Percentiles rank a stretch among this genome's conserved stretches.
Evolutionary conservation across 2,888 invertebrate species (phyloP).

Genomic region (Athalia cordata): DNA sequence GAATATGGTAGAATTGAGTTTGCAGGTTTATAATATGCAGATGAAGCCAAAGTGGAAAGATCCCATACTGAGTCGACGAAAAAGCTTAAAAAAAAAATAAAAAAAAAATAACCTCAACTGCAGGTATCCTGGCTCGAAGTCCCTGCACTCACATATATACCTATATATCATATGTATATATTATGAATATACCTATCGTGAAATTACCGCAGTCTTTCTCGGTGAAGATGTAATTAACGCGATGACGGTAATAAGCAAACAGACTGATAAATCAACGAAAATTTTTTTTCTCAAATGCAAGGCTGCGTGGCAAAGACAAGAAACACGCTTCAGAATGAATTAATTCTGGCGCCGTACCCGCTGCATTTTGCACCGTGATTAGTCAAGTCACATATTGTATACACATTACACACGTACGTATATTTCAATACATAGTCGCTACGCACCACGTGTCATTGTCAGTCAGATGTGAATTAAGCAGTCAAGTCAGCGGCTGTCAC

Average conservation of each 20-base stretch:
- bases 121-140: too few species aligned
- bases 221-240: conserved; percentile 28
- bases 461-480: not conserved
- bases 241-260: conserved; percentile 20
- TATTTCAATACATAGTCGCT: not conserved
- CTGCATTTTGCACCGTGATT: conserved; percentile 9
- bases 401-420: too few species aligned
- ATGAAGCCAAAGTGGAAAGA: not conserved
- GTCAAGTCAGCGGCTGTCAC: not conserved
- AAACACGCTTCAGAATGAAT: conserved; percentile 29
- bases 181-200: not conserved
- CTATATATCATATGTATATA: not conserved
- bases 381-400: conserved; percentile 10
- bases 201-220: conserved; percentile 6
- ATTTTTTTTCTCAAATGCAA: not conserved
- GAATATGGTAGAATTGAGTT: conserved; percentile 20
- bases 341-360: conserved; percentile 28
- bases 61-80: not conserved
- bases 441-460: not conserved
- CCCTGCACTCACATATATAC: not conserved
- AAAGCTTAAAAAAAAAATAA: conserved; percentile 7
- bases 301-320: conserved; percentile 21
- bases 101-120: not conserved
- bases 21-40: not conserved
- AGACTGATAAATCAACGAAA: conserved; percentile 27